Conservation (phyloP, 2,888 invertebrate genomes). For the Anorthoa munda region DNA sequence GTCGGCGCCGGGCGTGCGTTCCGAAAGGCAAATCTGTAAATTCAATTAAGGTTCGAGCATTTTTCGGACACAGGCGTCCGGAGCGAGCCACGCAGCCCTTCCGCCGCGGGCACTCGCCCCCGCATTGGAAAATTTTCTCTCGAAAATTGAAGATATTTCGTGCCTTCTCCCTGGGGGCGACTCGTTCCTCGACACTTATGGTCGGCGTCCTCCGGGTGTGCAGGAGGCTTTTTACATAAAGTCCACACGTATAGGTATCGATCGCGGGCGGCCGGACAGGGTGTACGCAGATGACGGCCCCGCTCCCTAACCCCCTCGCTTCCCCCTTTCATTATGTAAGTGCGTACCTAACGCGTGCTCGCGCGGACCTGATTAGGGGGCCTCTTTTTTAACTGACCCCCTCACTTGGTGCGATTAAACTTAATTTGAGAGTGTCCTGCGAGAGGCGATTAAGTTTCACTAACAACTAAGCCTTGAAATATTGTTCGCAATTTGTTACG, state of each 20-base stretch:
- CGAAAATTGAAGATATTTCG: conserved; percentile 91
- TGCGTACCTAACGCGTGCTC: conserved; percentile 90
- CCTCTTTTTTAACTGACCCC: conserved; percentile 91
- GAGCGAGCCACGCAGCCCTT: conserved; percentile 85
- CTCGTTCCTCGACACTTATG: conserved; percentile 91
- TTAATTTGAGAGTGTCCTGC: conserved; percentile 87
- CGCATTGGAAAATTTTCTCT: conserved; percentile 91
- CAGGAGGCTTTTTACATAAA: conserved; percentile 91
- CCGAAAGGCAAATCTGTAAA: conserved; percentile 89
- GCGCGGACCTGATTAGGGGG: conserved; percentile 90
- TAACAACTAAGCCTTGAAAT: conserved; percentile 74
- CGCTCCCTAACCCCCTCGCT: conserved; percentile 80
- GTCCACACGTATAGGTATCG: conserved; percentile 91
- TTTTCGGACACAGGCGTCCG: conserved; percentile 89
- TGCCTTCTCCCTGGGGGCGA: conserved; percentile 89
- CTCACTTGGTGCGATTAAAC: conserved; percentile 89
- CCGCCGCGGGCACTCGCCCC: conserved; percentile 88
- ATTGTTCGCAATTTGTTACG: conserved; percentile 68
- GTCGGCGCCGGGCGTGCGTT: conserved; percentile 77
- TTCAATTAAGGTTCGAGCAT: conserved; percentile 90
- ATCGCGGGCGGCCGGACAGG: conserved; percentile 90
- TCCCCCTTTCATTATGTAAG: conserved; percentile 91
- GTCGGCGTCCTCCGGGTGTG: conserved; percentile 90
- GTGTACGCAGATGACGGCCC: conserved; percentile 91
- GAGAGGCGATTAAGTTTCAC: conserved; percentile 81